phyloP scores from a whole-genome alignment of 1,140 invertebrate species.

The Oscheius sp. region DNA sequence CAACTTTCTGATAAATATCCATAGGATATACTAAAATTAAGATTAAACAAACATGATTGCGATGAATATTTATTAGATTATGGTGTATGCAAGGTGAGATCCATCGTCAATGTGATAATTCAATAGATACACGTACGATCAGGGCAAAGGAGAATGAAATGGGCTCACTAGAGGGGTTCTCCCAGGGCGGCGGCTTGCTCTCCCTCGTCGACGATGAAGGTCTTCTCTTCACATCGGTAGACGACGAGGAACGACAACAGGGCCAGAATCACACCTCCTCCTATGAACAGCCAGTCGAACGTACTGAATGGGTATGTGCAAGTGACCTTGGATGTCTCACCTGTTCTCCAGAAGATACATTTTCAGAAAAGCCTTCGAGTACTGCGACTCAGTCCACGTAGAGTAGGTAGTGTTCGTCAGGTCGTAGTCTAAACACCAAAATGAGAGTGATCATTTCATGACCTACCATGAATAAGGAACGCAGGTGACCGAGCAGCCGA shows the following conservation, averaged over 20 bases:
- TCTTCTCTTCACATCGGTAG: constrained; percentile 9
- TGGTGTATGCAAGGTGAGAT: too few species aligned
- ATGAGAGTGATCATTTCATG: not conserved
- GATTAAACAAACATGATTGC: too few species aligned
- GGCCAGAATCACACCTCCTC: not conserved
- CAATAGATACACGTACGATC: not conserved
- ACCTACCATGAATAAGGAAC: constrained; percentile 37
- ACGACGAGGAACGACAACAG: constrained; percentile 12
- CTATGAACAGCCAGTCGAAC: constrained; percentile 6
- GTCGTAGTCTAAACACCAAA: not conserved
- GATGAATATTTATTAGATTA: too few species aligned
- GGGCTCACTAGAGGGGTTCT: constrained; percentile 21
- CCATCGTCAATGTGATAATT: not conserved
- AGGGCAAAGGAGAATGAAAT: not conserved
- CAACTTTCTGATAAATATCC: too few species aligned
- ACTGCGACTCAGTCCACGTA: not conserved
- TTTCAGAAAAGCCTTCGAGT: not conserved
- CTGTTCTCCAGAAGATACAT: not conserved
- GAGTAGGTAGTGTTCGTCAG: not conserved
- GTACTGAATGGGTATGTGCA: not conserved
- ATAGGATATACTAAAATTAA: too few species aligned
- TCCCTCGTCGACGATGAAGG: constrained; percentile 34
- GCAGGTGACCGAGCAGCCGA: constrained; percentile 39
- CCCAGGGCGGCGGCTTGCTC: constrained; percentile 28
- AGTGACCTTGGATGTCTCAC: not conserved